Evolutionary conservation across 1,140 invertebrate species (phyloP).

Genomic region (Homalodisca vitripennis): DNA sequence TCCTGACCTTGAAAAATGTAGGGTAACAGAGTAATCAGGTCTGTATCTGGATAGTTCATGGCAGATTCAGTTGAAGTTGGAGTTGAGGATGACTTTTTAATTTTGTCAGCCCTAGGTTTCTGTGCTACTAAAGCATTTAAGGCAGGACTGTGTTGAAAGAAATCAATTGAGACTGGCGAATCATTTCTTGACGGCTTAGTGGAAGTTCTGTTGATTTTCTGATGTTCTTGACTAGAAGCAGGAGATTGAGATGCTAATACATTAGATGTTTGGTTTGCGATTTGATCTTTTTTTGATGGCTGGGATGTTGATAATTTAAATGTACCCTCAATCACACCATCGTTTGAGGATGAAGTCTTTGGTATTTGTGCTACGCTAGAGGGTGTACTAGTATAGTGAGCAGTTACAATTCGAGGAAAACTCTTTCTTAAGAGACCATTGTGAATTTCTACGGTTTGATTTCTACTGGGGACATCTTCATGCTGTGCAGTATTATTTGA

Average conservation of each 20-base stretch:
- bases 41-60: neutral
- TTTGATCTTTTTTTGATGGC: conserved; percentile 55
- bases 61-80: neutral
- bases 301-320: conserved; percentile 62
- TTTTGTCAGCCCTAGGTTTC: conserved; percentile 14
- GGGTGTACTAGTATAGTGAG: conserved; percentile 1
- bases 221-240: neutral
- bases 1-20: conserved; percentile 27
- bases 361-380: neutral
- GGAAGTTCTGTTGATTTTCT: neutral
- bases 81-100: neutral
- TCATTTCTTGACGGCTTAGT: conserved; percentile 8
- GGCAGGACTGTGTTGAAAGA: conserved; percentile 37
- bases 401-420: neutral
- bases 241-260: conserved; percentile 21
- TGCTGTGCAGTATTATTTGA: neutral
- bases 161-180: conserved; percentile 13
- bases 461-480: neutral
- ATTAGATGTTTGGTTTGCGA: no score
- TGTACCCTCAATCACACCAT: conserved; percentile 55
- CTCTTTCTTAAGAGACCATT: conserved; percentile 17
- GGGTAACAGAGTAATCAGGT: conserved; percentile 31
- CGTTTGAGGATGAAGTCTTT: neutral
- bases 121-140: conserved; percentile 32
- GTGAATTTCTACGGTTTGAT: conserved; percentile 14